Evolutionary conservation across 2,797 vertebrate species (phyloP), one percentile per base, ranked within the genome.

Genomic region (Trichosurus vulpecula): DNA sequence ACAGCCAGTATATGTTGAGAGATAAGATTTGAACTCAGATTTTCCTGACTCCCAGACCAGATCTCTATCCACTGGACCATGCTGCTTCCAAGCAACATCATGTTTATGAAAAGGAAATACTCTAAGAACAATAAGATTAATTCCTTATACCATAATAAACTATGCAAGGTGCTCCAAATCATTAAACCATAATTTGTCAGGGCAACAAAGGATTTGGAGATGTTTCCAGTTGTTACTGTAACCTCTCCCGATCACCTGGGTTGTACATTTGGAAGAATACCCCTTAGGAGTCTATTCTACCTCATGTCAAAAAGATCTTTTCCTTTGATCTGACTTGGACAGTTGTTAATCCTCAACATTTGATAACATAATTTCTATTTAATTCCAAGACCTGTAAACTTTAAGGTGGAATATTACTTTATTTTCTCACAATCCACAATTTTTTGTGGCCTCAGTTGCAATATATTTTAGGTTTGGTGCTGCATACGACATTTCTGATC

Each of bases 381-480:
- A 51, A 90, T 66, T 2, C 9, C 81, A 10, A 95, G 92, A 54
- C 35, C 93, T 93, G 35, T 41, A 66, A 74, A 66, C 90, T 52
- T 90, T 27, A 30, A 52, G 90, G 10, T 11, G 1, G 56, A 52
- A 11, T 52, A n/a, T 2, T 0, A 14, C n/a, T 52, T 90, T 31
- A 19, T 16, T 57, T 10, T 30, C 4, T 0, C 12, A 58, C 87
- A 53, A 91, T 90, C 41, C 47, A 1, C 4, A 9, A 0, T 9
- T 31, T 58, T 74, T 93, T 55, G n/a, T 89, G 94, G 91, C 52
- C 94, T 92, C 3, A 16, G 55, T 51, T 53, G 19, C 91, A 51
- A 96, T 94, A 89, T 92, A 14, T 94, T 94, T 95, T 58, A 66
- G 92, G 35, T 94, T 90, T 66, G 57, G 54, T 57, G 35, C 30